Percentiles rank a stretch among this genome's conserved stretches.
Evolutionary conservation across 2,797 vertebrate genomes (phyloP).

Genomic region (Lagocephalus sceleratus): DNA sequence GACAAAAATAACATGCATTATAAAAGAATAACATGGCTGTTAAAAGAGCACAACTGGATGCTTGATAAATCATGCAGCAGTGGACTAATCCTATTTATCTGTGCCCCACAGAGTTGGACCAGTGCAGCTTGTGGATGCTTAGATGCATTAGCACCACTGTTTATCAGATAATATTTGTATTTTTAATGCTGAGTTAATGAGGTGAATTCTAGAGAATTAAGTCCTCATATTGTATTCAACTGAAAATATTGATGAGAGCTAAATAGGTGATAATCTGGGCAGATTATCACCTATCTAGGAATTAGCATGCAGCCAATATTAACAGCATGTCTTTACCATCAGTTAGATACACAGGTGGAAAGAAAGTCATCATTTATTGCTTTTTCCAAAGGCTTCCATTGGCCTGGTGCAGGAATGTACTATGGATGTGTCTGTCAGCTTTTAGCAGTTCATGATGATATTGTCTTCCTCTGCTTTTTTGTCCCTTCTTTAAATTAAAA

Average conservation of each 20-base stretch:
- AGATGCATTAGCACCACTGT: slow-evolving; percentile 16
- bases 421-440: slow-evolving; percentile 34
- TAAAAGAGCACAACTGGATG: slow-evolving; percentile 50
- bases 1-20: slow-evolving; percentile 46
- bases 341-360: too few species aligned
- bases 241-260: slow-evolving; percentile 9
- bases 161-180: slow-evolving; percentile 19
- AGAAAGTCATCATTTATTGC: too few species aligned
- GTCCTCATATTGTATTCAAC: slow-evolving; percentile 8
- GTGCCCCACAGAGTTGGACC: slow-evolving; percentile 17
- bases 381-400: too few species aligned
- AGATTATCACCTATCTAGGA: slow-evolving; percentile 19
- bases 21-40: slow-evolving; percentile 56
- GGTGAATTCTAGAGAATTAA: slow-evolving; percentile 14
- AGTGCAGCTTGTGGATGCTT: slow-evolving; percentile 13
- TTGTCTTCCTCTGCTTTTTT: slow-evolving; percentile 26
- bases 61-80: slow-evolving; percentile 64
- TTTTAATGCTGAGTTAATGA: slow-evolving; percentile 34
- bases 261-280: slow-evolving; percentile 8
- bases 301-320: slow-evolving; percentile 6
- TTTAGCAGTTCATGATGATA: slow-evolving; percentile 32
- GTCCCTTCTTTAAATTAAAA: slow-evolving; percentile 27
- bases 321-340: too few species aligned
- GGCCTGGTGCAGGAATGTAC: slow-evolving; percentile 11
- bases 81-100: slow-evolving; percentile 44